phyloP scores from a whole-genome alignment of 2,888 invertebrate genomes.

The Spilosoma lubricipeda region DNA sequence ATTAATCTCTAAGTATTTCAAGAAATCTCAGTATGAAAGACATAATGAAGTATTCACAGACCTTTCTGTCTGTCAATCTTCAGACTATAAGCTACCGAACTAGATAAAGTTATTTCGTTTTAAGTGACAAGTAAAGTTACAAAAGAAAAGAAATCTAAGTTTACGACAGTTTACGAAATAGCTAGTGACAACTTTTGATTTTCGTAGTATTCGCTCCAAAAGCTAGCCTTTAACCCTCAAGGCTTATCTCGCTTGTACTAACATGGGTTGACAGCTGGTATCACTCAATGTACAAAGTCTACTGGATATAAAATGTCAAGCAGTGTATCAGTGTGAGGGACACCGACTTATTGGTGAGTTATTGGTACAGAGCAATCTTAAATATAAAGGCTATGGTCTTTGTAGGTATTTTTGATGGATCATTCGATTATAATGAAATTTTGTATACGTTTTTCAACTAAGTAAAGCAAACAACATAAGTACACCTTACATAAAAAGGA shows the following conservation, averaged over 20 bases:
- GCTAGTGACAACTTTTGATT: slow-evolving; percentile 1
- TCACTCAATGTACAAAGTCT: slow-evolving; percentile 31
- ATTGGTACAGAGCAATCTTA: neutral
- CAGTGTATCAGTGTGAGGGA: neutral
- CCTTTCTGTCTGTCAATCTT: neutral
- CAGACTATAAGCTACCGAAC: neutral
- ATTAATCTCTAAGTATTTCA: neutral
- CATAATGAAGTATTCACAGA: no score
- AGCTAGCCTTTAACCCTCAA: slow-evolving; percentile 9
- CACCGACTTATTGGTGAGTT: slow-evolving; percentile 1
- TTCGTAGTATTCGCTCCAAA: neutral
- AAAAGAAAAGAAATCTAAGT: neutral
- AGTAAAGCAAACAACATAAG: neutral
- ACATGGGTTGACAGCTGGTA: slow-evolving; percentile 43
- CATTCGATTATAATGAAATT: neutral
- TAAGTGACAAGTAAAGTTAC: neutral
- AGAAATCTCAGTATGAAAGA: neutral
- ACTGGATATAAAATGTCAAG: slow-evolving; percentile 14
- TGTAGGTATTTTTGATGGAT: neutral
- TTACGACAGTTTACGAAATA: neutral
- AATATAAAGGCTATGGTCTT: neutral
- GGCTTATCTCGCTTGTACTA: slow-evolving; percentile 24
- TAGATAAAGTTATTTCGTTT: neutral
- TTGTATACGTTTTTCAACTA: neutral
- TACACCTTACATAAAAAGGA: neutral